A percentile compares a stretch with the other conserved stretches of the same genome.
Evolutionary conservation across 2,113 vertebrate species (phyloP).

Genomic region (Tragelaphus buxtoni): DNA sequence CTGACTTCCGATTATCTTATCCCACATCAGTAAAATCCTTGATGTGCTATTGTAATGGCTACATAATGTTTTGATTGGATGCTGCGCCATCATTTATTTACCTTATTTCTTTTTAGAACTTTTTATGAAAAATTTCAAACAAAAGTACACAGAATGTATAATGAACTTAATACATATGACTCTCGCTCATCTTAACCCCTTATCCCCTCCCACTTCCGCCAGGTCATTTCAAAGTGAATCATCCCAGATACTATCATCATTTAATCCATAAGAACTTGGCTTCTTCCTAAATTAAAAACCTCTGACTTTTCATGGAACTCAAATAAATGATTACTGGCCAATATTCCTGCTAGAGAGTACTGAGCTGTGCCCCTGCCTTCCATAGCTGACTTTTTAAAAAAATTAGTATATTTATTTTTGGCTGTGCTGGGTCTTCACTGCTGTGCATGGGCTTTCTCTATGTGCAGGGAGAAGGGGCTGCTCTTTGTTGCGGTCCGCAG

Average conservation of each 20-base stretch:
- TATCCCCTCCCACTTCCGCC: too few species aligned
- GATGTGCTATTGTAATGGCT: background rate
- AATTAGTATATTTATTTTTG: background rate
- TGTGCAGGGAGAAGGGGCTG: background rate
- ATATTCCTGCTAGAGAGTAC: background rate
- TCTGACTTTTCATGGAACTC: background rate
- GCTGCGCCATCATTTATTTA: background rate
- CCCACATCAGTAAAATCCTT: background rate
- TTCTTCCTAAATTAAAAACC: background rate
- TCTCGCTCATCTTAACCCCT: background rate
- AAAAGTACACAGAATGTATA: background rate
- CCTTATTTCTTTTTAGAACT: background rate
- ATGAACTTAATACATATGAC: background rate
- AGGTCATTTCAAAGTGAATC: background rate
- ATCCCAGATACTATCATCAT: background rate
- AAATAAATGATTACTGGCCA: background rate
- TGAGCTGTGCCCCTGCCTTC: background rate
- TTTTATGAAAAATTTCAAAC: background rate
- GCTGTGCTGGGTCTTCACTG: background rate
- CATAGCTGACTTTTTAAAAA: background rate
- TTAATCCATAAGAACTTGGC: background rate
- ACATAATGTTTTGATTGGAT: background rate
- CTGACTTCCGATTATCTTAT: background rate
- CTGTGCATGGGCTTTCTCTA: background rate
- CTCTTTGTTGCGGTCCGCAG: fast-evolving